Evolutionary conservation across 35 echinoderm and acorn worm species (phyloP).

Genomic region (Ophiothrix spiculata): DNA sequence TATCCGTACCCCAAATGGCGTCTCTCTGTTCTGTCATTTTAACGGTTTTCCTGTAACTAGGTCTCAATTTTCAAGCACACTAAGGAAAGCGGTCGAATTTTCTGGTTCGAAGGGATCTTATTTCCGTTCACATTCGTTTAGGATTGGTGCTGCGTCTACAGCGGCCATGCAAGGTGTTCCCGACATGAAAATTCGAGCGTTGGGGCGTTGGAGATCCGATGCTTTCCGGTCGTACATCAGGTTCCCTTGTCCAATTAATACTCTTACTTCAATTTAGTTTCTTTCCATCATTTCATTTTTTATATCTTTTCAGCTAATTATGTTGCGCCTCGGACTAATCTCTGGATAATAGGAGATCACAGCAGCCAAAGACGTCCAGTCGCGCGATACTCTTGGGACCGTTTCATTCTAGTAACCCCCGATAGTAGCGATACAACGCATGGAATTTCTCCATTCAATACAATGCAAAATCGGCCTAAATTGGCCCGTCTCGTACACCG

Average conservation of each 20-base stretch:
- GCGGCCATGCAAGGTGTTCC: neutral
- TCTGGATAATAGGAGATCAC: too few relatives aligned
- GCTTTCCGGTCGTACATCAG: constrained; percentile 15
- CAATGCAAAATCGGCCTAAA: too few relatives aligned
- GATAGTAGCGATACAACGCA: too few relatives aligned
- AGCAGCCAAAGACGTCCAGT: too few relatives aligned
- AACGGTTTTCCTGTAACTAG: neutral
- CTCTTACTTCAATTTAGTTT: too few relatives aligned
- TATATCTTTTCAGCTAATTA: too few relatives aligned
- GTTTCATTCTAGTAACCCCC: too few relatives aligned
- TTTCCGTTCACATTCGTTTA: neutral
- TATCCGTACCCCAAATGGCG: neutral
- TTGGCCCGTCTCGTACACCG: too few relatives aligned
- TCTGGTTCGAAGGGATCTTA: neutral
- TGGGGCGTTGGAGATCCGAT: constrained; percentile 3
- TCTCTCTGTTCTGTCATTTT: constrained; percentile 15
- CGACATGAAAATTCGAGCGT: neutral
- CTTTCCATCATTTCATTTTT: too few relatives aligned
- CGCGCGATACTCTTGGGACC: too few relatives aligned
- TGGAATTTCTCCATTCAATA: too few relatives aligned
- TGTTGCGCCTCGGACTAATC: too few relatives aligned
- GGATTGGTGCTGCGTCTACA: neutral
- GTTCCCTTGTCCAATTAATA: neutral
- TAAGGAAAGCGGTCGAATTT: neutral
- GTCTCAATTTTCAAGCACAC: neutral